phyloP scores from a whole-genome alignment of 2,113 vertebrate genomes.

The Thamnaconus septentrionalis region DNA sequence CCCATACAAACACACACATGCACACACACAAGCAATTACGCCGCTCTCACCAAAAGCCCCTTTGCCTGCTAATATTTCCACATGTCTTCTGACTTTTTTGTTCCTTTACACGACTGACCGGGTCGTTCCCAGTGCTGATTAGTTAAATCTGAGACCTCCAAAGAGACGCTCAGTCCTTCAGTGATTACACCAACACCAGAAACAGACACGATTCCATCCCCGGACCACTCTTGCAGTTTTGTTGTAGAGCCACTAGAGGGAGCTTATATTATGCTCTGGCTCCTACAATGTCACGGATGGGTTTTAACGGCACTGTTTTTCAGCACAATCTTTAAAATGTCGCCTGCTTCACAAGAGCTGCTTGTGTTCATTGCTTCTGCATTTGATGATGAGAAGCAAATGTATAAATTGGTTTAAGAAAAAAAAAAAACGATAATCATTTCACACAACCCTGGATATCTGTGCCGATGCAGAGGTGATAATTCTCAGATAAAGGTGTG shows the following conservation, averaged over 20 bases:
- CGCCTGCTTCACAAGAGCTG: conserved; percentile 6
- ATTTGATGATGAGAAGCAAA: not conserved
- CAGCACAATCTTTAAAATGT: conserved; percentile 15
- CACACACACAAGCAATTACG: no score
- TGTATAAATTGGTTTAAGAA: not conserved
- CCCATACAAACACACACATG: not conserved
- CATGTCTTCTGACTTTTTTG: not conserved
- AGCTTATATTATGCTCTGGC: conserved; percentile 65
- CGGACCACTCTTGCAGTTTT: conserved; percentile 22
- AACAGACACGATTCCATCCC: not conserved
- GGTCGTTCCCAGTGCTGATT: not conserved
- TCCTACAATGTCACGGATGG: conserved; percentile 7
- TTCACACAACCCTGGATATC: conserved; percentile 5
- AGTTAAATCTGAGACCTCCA: not conserved
- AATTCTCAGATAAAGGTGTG: conserved; percentile 59
- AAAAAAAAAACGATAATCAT: conserved; percentile 21
- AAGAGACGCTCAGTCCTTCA: not conserved
- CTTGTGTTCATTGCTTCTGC: not conserved
- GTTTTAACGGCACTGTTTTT: conserved; percentile 12
- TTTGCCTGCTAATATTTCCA: not conserved
- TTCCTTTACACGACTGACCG: not conserved
- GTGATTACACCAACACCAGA: not conserved
- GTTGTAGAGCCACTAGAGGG: conserved; percentile 75
- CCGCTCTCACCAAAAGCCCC: no score
- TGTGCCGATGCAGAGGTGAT: conserved; percentile 61